phyloP scores from a whole-genome alignment of 2,797 vertebrate genomes.

The Morus bassanus region DNA sequence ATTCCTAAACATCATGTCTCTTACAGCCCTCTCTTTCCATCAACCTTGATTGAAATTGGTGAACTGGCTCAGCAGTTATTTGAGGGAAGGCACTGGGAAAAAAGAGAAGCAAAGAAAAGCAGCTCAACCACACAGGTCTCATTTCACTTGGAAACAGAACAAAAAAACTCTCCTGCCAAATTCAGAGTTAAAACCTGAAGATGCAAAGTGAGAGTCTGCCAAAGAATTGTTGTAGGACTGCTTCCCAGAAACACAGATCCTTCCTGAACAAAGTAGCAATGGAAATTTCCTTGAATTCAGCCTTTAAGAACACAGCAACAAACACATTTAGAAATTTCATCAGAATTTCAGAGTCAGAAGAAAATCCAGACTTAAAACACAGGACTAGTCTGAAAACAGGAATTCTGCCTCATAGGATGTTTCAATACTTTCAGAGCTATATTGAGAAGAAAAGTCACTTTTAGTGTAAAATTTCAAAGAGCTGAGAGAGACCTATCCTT shows the following conservation, averaged over 20 bases:
- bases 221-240: neutral
- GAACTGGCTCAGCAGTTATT: neutral
- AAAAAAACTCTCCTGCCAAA: neutral
- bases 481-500: neutral
- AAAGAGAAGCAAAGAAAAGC: neutral
- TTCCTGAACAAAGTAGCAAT: neutral
- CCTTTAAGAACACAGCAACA: neutral
- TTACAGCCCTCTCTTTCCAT: neutral
- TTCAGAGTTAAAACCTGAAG: neutral
- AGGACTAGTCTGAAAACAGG: neutral
- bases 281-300: neutral
- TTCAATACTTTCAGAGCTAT: neutral
- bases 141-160: neutral
- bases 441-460: neutral
- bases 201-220: neutral
- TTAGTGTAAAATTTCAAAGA: neutral
- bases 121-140: neutral
- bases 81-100: neutral
- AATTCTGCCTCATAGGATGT: neutral
- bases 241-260: neutral
- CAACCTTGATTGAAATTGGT: neutral
- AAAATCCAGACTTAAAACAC: neutral
- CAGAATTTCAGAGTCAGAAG: neutral
- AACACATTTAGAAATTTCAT: neutral
- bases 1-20: neutral